phyloP scores from a whole-genome alignment of 2,888 invertebrate genomes.

The Dendrolimus pini region DNA sequence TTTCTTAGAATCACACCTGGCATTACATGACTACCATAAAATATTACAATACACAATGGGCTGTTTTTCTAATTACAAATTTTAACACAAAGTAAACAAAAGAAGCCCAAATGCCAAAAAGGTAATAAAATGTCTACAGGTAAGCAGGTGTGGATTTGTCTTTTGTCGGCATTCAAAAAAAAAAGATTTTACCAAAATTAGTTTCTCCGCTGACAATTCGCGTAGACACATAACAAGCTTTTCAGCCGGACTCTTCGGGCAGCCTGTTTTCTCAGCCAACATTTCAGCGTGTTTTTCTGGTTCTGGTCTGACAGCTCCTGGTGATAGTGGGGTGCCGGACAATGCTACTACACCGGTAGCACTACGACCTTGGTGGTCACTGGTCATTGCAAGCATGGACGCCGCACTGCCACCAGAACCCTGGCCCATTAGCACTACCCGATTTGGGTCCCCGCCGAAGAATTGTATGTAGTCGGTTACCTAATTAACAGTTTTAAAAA shows the following conservation, averaged over 20 bases:
- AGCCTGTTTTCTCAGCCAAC: slow-evolving; percentile 79
- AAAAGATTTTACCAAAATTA: slow-evolving; percentile 39
- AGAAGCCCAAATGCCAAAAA: too few species aligned
- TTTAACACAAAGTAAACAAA: too few species aligned
- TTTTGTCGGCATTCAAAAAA: too few species aligned
- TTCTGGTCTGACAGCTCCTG: slow-evolving; percentile 80
- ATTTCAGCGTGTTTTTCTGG: slow-evolving; percentile 78
- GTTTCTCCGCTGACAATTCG: slow-evolving; percentile 57
- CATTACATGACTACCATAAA: too few species aligned
- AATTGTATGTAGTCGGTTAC: slow-evolving; percentile 80
- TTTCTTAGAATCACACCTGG: too few species aligned
- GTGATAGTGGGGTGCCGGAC: slow-evolving; percentile 85
- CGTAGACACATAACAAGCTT: slow-evolving; percentile 82
- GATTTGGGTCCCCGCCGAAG: slow-evolving; percentile 85
- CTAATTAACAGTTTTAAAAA: background rate
- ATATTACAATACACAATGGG: too few species aligned
- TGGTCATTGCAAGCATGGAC: slow-evolving; percentile 80
- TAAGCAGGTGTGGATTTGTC: too few species aligned
- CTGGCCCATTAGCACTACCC: slow-evolving; percentile 85
- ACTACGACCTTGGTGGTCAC: slow-evolving; percentile 70
- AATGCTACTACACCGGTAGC: slow-evolving; percentile 82
- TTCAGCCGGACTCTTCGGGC: slow-evolving; percentile 75
- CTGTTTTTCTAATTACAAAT: too few species aligned
- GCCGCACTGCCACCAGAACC: slow-evolving; percentile 87
- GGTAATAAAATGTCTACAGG: too few species aligned